Conservation (phyloP, 2,888 invertebrate genomes). For the Drosophila anomelani region DNA sequence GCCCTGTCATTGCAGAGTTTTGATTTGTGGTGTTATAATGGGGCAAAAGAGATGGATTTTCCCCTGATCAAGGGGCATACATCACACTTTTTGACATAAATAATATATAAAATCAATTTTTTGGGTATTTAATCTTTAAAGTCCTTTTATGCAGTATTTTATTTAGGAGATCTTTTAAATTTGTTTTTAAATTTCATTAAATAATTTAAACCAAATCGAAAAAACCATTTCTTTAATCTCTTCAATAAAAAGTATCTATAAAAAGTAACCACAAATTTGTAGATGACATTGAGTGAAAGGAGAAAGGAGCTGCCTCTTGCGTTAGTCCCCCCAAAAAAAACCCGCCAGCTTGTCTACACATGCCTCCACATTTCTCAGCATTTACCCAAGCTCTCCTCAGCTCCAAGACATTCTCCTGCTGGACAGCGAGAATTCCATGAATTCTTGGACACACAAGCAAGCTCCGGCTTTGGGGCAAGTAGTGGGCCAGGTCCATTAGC, state of each 20-base stretch:
- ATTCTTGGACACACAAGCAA: constrained; percentile 52
- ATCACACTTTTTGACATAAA: not conserved
- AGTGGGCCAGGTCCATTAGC: constrained; percentile 47
- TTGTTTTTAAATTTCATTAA: no score
- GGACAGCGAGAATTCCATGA: constrained; percentile 56
- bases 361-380: constrained; percentile 35
- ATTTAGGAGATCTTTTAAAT: no score
- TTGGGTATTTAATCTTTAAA: no score
- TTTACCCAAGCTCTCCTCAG: constrained; percentile 27
- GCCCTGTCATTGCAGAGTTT: constrained; percentile 69
- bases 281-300: constrained; percentile 21
- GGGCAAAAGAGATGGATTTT: constrained; percentile 14
- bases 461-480: constrained; percentile 12
- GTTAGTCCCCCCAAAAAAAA: not conserved
- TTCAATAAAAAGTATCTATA: not conserved
- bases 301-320: constrained; percentile 22
- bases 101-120: constrained; percentile 14
- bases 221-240: not conserved
- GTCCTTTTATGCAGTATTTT: no score
- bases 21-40: constrained; percentile 58
- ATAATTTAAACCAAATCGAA: no score
- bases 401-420: constrained; percentile 18
- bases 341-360: constrained; percentile 48
- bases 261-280: not conserved
- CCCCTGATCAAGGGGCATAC: constrained; percentile 11